These are phyloP conservation scores for Frieseomelitta varia DNA, from an alignment of 1,140 invertebrate species.

Conservation along the genomic window DNA sequence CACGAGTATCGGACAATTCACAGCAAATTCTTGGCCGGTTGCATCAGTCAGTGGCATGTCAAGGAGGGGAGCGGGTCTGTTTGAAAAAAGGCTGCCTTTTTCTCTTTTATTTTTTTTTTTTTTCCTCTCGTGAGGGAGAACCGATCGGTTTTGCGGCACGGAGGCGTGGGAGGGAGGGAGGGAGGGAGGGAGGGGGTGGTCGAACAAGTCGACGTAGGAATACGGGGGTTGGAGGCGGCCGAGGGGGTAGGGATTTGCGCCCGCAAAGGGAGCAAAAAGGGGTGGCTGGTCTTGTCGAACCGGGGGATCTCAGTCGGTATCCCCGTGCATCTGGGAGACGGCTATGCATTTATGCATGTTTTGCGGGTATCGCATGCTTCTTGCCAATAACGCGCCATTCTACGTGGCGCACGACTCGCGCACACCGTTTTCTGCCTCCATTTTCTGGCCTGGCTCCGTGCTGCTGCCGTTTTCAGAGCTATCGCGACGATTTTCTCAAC, in stretches of 20 bases:
- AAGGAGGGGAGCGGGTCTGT: not conserved
- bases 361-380: conserved; percentile 76
- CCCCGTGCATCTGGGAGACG: conserved; percentile 71
- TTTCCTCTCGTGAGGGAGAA: not conserved
- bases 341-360: conserved; percentile 78
- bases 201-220: conserved; percentile 24
- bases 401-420: conserved; percentile 56
- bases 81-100: not conserved
- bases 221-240: conserved; percentile 5
- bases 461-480: not conserved
- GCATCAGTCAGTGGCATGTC: not conserved
- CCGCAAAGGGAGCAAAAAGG: conserved; percentile 65
- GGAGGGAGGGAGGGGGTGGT: not conserved
- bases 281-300: conserved; percentile 70
- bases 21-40: not conserved
- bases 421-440: conserved; percentile 40
- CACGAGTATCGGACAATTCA: not conserved
- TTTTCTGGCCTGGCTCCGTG: conserved; percentile 47
- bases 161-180: not conserved
- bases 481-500: not conserved
- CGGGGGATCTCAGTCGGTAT: conserved; percentile 70
- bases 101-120: not conserved
- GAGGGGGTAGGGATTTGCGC: conserved; percentile 17
- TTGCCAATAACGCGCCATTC: conserved; percentile 76
- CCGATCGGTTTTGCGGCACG: conserved; percentile 33